Percentiles rank a stretch among this genome's conserved stretches.
Evolutionary conservation across 2,113 vertebrate species (phyloP).

Genomic region (Atrichornis clamosus): DNA sequence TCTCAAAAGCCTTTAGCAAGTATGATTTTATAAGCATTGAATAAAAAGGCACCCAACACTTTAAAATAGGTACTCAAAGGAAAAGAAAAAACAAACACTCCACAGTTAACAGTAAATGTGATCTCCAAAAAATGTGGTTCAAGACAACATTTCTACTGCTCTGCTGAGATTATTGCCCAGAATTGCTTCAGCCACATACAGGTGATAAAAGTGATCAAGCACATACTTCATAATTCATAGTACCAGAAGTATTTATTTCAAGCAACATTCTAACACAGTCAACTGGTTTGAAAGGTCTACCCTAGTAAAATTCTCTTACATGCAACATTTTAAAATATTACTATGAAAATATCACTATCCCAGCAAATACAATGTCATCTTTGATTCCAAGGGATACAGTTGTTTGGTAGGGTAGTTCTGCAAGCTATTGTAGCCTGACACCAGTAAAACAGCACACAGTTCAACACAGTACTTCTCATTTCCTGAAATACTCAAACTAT

Average conservation of each 20-base stretch:
- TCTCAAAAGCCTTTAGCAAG: not conserved
- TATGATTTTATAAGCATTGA: accelerated
- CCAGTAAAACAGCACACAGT: not conserved
- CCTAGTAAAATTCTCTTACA: not conserved
- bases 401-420: not conserved
- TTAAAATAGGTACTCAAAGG: not conserved
- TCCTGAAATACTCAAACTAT: not conserved
- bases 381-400: not conserved
- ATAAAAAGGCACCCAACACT: not conserved
- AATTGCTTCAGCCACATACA: not conserved
- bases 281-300: not conserved
- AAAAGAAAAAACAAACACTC: not conserved
- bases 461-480: not conserved
- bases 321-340: not conserved
- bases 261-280: not conserved
- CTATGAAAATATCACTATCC: not conserved
- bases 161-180: not conserved
- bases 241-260: not conserved
- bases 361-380: not conserved
- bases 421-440: not conserved
- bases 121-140: not conserved
- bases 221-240: not conserved
- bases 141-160: not conserved
- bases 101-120: accelerated
- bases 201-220: not conserved